Conservation (phyloP, 2,113 vertebrate genomes). For the Leptocoma aspasia region DNA sequence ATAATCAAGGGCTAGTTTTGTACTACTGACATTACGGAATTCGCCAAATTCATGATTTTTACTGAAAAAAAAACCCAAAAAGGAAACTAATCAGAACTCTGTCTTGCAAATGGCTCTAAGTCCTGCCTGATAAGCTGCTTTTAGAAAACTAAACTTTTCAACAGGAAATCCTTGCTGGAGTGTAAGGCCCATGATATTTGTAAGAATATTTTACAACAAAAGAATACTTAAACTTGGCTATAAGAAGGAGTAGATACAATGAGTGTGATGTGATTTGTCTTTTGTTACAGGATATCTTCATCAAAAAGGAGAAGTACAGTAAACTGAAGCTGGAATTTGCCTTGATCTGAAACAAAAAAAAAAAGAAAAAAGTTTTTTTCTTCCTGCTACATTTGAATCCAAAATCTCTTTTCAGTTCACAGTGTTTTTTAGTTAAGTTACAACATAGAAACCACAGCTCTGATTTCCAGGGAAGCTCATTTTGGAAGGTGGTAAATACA, state of each 20-base stretch:
- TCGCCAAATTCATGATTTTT: not conserved
- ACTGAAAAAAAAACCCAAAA: too few relatives aligned
- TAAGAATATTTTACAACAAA: not conserved
- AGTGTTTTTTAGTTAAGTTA: not conserved
- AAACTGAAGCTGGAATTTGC: slow-evolving; percentile 28
- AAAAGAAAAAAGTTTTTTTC: not conserved
- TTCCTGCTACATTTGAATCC: not conserved
- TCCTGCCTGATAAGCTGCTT: not conserved
- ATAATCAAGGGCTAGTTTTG: not conserved
- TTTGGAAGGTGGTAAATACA: slow-evolving; percentile 3
- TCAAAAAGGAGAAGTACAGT: not conserved
- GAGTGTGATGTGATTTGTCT: slow-evolving; percentile 14
- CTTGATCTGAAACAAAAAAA: not conserved
- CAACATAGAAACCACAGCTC: not conserved
- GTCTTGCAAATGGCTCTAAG: not conserved
- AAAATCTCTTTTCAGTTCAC: not conserved
- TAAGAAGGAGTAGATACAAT: not conserved
- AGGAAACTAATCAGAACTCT: not conserved
- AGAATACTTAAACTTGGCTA: not conserved
- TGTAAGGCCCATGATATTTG: not conserved
- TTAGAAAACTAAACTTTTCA: not conserved
- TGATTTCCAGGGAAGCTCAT: not conserved
- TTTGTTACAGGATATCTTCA: slow-evolving; percentile 20
- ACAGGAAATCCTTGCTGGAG: not conserved
- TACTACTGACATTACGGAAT: not conserved